Evolutionary conservation across 2,113 vertebrate species (phyloP).

Genomic region (Maylandia zebra): DNA sequence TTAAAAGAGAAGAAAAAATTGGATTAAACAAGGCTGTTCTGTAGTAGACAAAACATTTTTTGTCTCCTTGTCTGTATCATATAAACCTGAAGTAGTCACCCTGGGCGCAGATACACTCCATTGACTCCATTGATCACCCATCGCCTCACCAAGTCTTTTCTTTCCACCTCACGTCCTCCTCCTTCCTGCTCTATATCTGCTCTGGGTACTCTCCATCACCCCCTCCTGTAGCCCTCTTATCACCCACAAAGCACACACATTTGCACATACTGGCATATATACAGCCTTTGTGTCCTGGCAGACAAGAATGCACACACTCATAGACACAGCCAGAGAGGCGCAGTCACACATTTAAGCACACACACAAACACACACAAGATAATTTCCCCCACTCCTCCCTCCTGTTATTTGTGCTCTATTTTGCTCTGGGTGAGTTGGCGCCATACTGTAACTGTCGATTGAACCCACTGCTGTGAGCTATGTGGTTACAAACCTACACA

Average conservation of each 20-base stretch:
- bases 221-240: neutral
- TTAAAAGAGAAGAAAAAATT: neutral
- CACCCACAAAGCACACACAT: constrained; percentile 3
- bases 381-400: constrained; percentile 6
- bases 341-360: neutral
- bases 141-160: neutral
- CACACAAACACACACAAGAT: neutral
- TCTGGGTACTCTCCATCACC: neutral
- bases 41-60: neutral
- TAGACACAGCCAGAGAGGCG: neutral
- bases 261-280: constrained; percentile 13
- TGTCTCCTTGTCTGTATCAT: neutral
- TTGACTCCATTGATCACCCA: neutral
- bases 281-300: neutral
- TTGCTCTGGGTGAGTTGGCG: constrained; percentile 22
- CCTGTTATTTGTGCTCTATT: constrained; percentile 14
- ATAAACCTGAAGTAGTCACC: neutral
- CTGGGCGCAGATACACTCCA: neutral
- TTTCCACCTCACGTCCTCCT: neutral
- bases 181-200: neutral
- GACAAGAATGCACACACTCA: neutral
- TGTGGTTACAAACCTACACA: neutral
- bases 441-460: constrained; percentile 6
- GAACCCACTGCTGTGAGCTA: constrained; percentile 14
- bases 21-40: neutral